Conservation (phyloP, 2,113 vertebrate species). For the Nesoenas mayeri region DNA sequence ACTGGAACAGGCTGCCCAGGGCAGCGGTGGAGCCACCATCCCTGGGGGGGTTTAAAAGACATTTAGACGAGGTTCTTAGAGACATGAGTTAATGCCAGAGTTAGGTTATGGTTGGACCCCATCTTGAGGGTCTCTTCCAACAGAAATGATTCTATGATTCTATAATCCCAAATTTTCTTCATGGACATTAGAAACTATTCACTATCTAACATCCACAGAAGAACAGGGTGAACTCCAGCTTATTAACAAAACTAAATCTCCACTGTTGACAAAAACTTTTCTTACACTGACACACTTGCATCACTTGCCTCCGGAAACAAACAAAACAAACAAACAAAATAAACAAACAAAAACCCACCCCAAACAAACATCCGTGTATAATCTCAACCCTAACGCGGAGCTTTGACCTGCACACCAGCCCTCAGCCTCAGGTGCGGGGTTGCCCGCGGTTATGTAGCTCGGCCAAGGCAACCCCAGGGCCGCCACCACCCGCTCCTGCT, state of each 20-base stretch:
- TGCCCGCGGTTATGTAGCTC: too few species aligned
- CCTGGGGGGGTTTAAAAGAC: too few species aligned
- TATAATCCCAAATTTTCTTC: background rate
- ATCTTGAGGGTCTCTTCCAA: too few species aligned
- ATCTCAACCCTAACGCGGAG: background rate
- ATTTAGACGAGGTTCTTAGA: too few species aligned
- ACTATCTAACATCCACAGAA: background rate
- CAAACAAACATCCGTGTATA: background rate
- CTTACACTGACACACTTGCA: background rate
- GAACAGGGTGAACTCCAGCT: background rate
- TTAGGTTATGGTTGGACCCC: too few species aligned
- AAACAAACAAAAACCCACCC: background rate
- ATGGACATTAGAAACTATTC: background rate
- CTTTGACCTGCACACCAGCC: background rate
- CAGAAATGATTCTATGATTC: too few species aligned
- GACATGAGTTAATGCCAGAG: too few species aligned
- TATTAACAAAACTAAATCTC: background rate
- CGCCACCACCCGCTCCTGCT: too few species aligned
- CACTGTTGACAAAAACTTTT: background rate
- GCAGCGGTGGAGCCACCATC: too few species aligned
- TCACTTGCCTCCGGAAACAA: background rate
- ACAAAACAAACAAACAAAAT: background rate
- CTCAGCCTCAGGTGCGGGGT: fast-evolving
- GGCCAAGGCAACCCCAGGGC: background rate
- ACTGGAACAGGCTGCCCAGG: too few species aligned